Evolutionary conservation across 1,140 invertebrate species (phyloP).

Genomic region (Nasonia longicornis): DNA sequence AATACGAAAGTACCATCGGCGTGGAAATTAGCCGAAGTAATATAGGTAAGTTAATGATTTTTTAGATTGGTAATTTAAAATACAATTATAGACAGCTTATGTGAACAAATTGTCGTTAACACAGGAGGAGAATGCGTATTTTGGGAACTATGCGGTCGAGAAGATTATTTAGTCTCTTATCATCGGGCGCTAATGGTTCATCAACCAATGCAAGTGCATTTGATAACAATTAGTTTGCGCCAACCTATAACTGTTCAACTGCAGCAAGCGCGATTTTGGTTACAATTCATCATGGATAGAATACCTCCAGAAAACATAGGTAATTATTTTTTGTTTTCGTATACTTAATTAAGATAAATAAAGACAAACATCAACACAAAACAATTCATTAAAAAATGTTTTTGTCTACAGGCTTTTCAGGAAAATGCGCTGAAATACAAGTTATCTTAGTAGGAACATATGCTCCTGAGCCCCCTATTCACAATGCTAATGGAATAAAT

Average conservation of each 20-base stretch:
- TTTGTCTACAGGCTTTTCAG: constrained; percentile 61
- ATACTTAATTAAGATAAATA: background rate
- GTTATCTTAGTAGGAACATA: constrained; percentile 67
- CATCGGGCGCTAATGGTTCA: constrained; percentile 82
- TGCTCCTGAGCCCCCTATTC: constrained; percentile 63
- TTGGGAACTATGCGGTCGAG: constrained; percentile 88
- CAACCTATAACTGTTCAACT: constrained; percentile 81
- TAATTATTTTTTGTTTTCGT: constrained; percentile 56
- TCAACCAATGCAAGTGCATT: constrained; percentile 73
- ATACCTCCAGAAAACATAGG: constrained; percentile 79
- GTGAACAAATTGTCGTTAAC: constrained; percentile 16
- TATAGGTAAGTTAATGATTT: constrained; percentile 55
- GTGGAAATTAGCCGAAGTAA: constrained; percentile 66
- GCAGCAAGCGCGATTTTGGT: constrained; percentile 84
- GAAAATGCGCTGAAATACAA: constrained; percentile 64
- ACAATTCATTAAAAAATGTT: background rate
- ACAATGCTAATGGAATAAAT: constrained; percentile 60
- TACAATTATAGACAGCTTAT: background rate
- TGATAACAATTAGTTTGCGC: constrained; percentile 81
- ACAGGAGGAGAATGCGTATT: constrained; percentile 69
- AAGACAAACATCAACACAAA: background rate
- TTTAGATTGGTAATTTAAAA: background rate
- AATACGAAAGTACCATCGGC: constrained; percentile 67
- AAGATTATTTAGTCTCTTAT: constrained; percentile 83
- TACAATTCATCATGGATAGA: constrained; percentile 82